Base-by-base conservation (phyloP, 2,113 vertebrate species). In the Oryzias woworae region DNA sequence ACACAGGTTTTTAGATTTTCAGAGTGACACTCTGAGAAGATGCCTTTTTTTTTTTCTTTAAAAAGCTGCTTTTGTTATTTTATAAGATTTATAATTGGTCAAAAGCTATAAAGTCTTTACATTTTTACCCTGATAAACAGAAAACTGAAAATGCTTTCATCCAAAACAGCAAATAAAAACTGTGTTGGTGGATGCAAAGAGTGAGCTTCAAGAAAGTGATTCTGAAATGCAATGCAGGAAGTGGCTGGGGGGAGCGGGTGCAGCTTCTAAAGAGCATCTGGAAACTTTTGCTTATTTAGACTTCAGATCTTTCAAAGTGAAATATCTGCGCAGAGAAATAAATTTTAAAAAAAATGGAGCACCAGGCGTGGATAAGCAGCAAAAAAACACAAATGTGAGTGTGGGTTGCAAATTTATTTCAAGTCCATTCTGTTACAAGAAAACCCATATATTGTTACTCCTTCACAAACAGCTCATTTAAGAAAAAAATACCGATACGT, bases 351-450 rank as follows among this genome's bases (percentile, higher is more conserved):
- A 59, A 4, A 47, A 47, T 14, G 4, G 15, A 57, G 3, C 56
- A 50, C 28, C 46, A 52, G 61, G 51, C 62, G 4, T 54, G 44
- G 55, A 42, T 41, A 28, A 66, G 17, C 4, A 49, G 31, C 72
- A 54, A 77, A 50, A 16, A 80, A 82, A 82, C 53, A 61, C 79
- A 64, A 71, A 65, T 14, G 55, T 1, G 52, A 62, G 58, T 74
- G 71, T 70, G 80, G 62, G 67, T 75, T 87, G 85, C 66, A 66
- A 10, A 75, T 90, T 90, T 90, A 90, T 91, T 91, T 79, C 60
- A 80, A 66, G 55, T 83, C 47, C 78, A 65, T 75, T 81, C 80
- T 66, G 66, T 83, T 75, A 80, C 71, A 87, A 81, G 63, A 84
- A 81, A 68, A 66, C 71, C 16, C 60, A 70, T 64, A 66, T 57